Evolutionary conservation across 2,797 vertebrate species (phyloP).

Genomic region (Arnoldichthys spilopterus): DNA sequence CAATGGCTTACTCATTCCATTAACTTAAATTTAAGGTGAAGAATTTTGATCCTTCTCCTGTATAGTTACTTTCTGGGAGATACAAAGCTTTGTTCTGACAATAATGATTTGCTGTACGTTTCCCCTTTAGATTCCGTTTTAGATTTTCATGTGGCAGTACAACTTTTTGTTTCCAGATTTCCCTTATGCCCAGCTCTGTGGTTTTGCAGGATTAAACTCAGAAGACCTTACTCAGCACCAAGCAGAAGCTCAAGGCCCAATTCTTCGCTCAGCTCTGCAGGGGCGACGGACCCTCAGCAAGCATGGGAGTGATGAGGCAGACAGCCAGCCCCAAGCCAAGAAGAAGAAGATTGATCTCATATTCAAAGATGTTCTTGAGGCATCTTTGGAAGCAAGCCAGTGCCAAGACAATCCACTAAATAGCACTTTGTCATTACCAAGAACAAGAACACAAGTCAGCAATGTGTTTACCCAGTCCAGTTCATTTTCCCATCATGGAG

Average conservation of each 20-base stretch:
- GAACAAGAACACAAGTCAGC: conserved; percentile 73
- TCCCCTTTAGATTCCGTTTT: background rate
- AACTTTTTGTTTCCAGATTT: background rate
- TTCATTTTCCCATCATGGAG: conserved; percentile 54
- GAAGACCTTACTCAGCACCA: conserved; percentile 75
- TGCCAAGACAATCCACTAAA: conserved; percentile 74
- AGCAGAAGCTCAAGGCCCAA: conserved; percentile 75
- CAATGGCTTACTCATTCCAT: too few relatives aligned
- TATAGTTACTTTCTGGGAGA: too few relatives aligned
- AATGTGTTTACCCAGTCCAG: conserved; percentile 72
- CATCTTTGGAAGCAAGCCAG: conserved; percentile 84
- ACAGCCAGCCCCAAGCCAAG: conserved; percentile 85
- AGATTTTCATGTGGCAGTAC: background rate
- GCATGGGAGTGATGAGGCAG: conserved; percentile 81
- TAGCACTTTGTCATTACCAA: conserved; percentile 75
- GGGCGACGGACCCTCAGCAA: conserved; percentile 80
- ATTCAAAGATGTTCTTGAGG: conserved; percentile 92
- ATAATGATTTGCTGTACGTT: conserved; percentile 13
- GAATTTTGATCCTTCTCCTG: too few relatives aligned
- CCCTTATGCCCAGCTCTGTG: conserved; percentile 8
- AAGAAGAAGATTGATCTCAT: conserved; percentile 96
- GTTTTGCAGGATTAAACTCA: conserved; percentile 69
- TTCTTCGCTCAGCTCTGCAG: conserved; percentile 77
- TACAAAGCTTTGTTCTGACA: background rate
- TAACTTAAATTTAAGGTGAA: too few relatives aligned